Percentiles rank a stretch among this genome's conserved stretches.
These are phyloP conservation scores for Petrocephalus zakoni DNA, from an alignment of 2,113 vertebrate species.

Conservation along the genomic window DNA sequence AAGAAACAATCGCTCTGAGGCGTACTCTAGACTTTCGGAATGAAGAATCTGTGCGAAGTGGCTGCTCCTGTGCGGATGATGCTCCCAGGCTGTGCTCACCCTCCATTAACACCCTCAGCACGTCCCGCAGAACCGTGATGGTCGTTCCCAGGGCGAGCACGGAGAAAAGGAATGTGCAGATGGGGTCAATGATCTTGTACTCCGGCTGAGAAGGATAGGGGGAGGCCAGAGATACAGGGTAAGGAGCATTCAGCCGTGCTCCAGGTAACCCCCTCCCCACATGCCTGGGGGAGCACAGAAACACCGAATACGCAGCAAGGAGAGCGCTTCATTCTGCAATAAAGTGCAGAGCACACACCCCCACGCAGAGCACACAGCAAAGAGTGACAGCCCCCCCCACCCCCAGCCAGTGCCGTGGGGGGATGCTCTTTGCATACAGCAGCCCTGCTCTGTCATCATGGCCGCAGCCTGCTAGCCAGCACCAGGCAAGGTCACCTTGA, in stretches of 20 bases:
- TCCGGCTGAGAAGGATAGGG: conserved; percentile 64
- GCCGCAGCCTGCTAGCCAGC: neutral
- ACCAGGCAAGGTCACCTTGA: conserved; percentile 60
- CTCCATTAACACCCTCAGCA: conserved; percentile 82
- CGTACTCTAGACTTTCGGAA: neutral
- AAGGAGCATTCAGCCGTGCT: neutral
- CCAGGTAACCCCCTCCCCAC: neutral
- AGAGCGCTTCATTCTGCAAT: neutral
- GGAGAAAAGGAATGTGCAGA: conserved; percentile 89
- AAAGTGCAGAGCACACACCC: neutral
- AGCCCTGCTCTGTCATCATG: neutral
- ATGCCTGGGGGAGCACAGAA: neutral
- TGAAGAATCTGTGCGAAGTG: neutral
- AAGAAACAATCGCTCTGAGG: neutral
- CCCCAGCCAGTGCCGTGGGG: neutral
- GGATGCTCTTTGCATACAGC: neutral
- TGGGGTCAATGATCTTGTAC: conserved; percentile 78
- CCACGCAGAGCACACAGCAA: neutral
- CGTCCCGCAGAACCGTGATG: conserved; percentile 70
- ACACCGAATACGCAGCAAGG: neutral
- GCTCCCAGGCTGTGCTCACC: conserved; percentile 50
- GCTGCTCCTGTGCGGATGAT: neutral
- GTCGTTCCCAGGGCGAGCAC: conserved; percentile 77
- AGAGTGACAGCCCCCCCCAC: neutral
- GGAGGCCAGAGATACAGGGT: neutral